Conservation (phyloP, 2,888 invertebrate genomes). For the Anarsia innoxiella region DNA sequence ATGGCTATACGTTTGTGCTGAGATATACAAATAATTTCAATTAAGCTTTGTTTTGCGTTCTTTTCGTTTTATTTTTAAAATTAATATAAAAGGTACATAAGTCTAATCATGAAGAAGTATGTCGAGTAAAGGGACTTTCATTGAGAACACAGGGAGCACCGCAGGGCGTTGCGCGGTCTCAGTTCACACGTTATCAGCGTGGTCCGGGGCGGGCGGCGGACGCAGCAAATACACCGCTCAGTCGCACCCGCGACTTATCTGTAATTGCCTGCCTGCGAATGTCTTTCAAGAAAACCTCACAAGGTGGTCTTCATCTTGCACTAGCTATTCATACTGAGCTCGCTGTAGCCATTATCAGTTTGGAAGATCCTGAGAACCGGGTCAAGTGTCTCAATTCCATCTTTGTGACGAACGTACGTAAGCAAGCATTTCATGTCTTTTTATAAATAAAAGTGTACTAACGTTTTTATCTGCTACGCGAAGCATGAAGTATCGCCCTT, state of each 20-base stretch:
- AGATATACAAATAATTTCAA: too few species aligned
- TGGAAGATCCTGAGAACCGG: constrained; percentile 49
- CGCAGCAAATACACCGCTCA: constrained; percentile 64
- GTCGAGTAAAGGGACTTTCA: constrained; percentile 18
- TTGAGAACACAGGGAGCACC: constrained; percentile 14
- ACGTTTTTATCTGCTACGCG: constrained; percentile 97
- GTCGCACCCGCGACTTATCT: constrained; percentile 70
- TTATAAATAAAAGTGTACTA: constrained; percentile 34
- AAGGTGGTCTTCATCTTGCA: constrained; percentile 64
- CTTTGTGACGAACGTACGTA: too few species aligned
- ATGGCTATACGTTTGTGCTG: too few species aligned
- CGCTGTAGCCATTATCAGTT: constrained; percentile 32
- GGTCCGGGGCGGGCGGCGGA: too few species aligned
- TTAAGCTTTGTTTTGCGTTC: constrained; percentile 6
- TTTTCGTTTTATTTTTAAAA: too few species aligned
- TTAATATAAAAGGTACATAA: background rate
- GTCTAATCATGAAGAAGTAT: constrained; percentile 15
- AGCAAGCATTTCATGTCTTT: too few species aligned
- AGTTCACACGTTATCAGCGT: constrained; percentile 43
- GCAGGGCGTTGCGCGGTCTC: constrained; percentile 34
- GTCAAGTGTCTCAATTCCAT: constrained; percentile 52
- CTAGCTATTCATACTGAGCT: constrained; percentile 52
- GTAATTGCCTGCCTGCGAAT: constrained; percentile 72
- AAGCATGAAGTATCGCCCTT: constrained; percentile 97
- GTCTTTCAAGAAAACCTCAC: constrained; percentile 67